phyloP scores from a whole-genome alignment of 2,113 vertebrate genomes.

The Pelecanus crispus region DNA sequence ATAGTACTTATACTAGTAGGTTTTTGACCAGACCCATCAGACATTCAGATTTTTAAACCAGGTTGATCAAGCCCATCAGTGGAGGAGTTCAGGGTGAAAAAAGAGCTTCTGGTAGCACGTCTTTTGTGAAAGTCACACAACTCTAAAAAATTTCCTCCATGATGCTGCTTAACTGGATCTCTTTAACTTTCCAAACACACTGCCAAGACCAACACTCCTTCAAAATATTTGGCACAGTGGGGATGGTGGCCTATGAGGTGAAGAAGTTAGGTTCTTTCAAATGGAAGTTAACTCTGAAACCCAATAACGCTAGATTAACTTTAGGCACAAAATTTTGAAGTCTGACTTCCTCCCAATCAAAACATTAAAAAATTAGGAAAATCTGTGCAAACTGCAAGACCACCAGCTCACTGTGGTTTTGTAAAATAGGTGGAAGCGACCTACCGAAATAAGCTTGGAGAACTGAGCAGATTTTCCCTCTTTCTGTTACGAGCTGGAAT shows the following conservation, averaged over 20 bases:
- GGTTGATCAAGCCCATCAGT: neutral
- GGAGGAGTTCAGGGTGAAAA: neutral
- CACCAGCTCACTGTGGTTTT: neutral
- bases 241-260: neutral
- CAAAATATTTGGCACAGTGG: constrained; percentile 16
- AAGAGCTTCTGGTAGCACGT: neutral
- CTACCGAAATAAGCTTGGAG: neutral
- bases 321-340: neutral
- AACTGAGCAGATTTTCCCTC: neutral
- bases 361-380: constrained; percentile 36
- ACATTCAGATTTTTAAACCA: neutral
- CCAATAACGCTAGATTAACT: constrained; percentile 3
- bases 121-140: neutral
- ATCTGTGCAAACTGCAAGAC: neutral
- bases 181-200: neutral
- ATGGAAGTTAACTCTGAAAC: constrained; percentile 3
- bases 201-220: constrained; percentile 24
- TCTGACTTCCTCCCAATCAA: constrained; percentile 16
- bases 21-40: neutral
- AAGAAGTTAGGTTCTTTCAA: constrained; percentile 3
- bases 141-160: neutral
- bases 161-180: neutral
- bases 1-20: neutral
- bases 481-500: neutral
- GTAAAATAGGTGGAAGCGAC: neutral